These are phyloP conservation scores for Ranitomeya variabilis DNA, from an alignment of 2,113 vertebrate species.

Conservation along the genomic window DNA sequence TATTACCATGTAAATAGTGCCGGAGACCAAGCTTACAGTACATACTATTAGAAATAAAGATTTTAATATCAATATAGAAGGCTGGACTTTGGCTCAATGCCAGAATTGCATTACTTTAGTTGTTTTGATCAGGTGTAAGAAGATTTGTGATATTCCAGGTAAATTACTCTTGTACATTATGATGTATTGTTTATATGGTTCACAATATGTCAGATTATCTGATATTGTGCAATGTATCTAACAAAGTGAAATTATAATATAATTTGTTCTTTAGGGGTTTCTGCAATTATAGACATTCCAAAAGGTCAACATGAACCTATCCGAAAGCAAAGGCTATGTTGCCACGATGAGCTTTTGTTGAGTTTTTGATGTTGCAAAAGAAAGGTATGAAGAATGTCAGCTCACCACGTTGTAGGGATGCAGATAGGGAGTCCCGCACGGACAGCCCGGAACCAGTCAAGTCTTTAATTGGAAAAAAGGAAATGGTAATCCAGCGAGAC, in stretches of 20 bases:
- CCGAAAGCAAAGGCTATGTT: no score
- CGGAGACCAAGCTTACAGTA: neutral
- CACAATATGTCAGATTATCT: neutral
- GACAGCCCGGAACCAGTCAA: no score
- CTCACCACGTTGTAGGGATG: no score
- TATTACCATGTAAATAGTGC: neutral
- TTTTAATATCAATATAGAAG: conserved; percentile 15
- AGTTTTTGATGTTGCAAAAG: no score
- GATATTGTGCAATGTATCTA: neutral
- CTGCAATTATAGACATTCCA: no score
- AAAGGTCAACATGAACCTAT: no score
- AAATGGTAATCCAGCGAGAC: no score
- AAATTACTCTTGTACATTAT: conserved; percentile 11
- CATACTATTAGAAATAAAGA: neutral
- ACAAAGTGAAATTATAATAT: neutral
- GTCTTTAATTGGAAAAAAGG: no score
- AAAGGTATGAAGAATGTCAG: no score
- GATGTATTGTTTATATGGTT: conserved; percentile 3
- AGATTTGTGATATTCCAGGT: conserved; percentile 40
- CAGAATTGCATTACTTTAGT: conserved; percentile 34
- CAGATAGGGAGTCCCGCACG: no score
- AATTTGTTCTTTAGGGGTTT: neutral
- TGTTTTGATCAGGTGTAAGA: conserved; percentile 24
- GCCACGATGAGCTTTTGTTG: no score
- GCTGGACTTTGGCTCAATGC: neutral